These are phyloP conservation scores for Kradibia gibbosae DNA, from an alignment of 1,140 invertebrate species.

Conservation along the genomic window DNA sequence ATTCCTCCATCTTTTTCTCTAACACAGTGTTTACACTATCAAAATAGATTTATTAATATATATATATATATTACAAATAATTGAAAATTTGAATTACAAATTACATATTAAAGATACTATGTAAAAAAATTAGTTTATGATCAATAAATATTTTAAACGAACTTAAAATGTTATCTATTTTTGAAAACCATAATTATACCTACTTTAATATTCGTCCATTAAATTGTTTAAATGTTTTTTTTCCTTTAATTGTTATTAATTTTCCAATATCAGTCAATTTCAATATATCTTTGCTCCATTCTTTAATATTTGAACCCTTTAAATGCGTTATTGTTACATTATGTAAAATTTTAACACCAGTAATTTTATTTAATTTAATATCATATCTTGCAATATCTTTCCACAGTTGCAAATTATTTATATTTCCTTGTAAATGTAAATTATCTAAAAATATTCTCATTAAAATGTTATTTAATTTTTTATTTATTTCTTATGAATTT, in stretches of 20 bases:
- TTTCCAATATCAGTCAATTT: constrained; percentile 40
- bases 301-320: constrained; percentile 56
- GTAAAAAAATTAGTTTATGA: background rate
- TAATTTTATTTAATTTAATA: constrained; percentile 54
- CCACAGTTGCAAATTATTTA: constrained; percentile 60
- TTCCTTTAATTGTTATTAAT: constrained; percentile 52
- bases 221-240: constrained; percentile 57
- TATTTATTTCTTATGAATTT: background rate
- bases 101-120: background rate
- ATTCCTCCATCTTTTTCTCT: constrained; percentile 47
- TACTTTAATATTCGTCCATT: constrained; percentile 54
- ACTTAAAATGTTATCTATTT: background rate
- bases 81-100: background rate
- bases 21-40: constrained; percentile 46
- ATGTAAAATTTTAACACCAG: constrained; percentile 55
- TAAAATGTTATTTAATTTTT: constrained; percentile 27
- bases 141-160: background rate
- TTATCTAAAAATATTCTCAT: constrained; percentile 48
- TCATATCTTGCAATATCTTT: constrained; percentile 58
- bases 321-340: constrained; percentile 52
- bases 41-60: too few relatives aligned
- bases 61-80: background rate
- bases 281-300: constrained; percentile 51
- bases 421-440: constrained; percentile 48
- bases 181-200: constrained; percentile 5